phyloP scores from a whole-genome alignment of 1,140 invertebrate species.

The Apis dorsata region DNA sequence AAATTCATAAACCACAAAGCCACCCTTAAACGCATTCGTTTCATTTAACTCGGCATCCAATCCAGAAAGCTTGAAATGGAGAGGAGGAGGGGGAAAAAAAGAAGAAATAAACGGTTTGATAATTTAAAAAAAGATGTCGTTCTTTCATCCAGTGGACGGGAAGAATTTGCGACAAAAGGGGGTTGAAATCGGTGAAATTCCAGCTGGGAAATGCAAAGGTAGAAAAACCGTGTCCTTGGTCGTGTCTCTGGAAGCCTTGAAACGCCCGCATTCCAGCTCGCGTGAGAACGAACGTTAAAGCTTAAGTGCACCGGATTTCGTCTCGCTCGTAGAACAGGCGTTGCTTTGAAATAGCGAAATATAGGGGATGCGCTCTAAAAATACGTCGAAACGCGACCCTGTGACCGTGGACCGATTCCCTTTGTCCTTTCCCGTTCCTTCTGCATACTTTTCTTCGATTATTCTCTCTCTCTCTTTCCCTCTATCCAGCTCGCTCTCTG shows the following conservation, averaged over 20 bases:
- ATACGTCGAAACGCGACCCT: neutral
- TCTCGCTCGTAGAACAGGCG: neutral
- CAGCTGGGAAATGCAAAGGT: neutral
- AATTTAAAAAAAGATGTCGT: slow-evolving; percentile 1
- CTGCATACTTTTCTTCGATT: no score
- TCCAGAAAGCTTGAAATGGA: neutral
- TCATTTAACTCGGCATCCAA: neutral
- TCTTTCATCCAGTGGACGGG: neutral
- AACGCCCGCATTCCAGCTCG: slow-evolving; percentile 13
- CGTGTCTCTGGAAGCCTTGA: slow-evolving; percentile 28
- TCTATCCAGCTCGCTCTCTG: no score
- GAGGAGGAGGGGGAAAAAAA: neutral
- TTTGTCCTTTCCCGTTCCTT: neutral
- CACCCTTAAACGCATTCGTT: neutral
- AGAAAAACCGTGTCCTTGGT: slow-evolving; percentile 18
- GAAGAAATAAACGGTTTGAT: neutral
- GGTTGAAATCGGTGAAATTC: neutral
- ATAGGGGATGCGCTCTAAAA: slow-evolving; percentile 2
- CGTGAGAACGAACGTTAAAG: slow-evolving; percentile 22
- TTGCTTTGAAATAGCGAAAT: neutral
- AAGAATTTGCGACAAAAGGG: neutral
- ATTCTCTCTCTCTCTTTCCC: neutral
- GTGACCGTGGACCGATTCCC: neutral
- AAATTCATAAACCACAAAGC: neutral
- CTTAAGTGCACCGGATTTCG: slow-evolving; percentile 28